phyloP scores from a whole-genome alignment of 2,113 vertebrate genomes.

The Chaetops frenatus region DNA sequence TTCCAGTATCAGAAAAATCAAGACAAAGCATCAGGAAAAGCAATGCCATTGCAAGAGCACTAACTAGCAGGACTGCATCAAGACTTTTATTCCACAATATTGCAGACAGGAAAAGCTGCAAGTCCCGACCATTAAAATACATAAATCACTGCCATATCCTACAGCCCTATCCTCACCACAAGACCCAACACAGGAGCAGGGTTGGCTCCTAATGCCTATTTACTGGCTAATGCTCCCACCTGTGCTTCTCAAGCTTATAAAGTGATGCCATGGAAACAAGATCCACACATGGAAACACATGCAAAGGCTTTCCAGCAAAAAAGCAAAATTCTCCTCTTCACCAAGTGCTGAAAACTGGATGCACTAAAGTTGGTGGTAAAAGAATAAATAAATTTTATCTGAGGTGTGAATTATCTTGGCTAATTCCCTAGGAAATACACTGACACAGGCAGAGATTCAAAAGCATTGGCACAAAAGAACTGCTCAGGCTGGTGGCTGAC shows the following conservation, averaged over 20 bases:
- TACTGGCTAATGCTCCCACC: neutral
- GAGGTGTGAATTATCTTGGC: neutral
- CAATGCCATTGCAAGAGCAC: neutral
- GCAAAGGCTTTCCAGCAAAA: neutral
- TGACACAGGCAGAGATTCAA: neutral
- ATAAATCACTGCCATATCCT: neutral
- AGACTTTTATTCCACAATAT: neutral
- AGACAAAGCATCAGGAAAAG: neutral
- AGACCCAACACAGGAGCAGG: neutral
- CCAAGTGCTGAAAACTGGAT: neutral
- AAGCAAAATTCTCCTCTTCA: neutral
- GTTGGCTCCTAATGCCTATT: neutral
- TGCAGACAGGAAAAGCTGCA: neutral
- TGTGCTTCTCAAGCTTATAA: neutral
- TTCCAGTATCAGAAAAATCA: neutral
- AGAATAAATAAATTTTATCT: neutral
- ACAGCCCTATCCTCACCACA: neutral
- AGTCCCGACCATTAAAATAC: neutral
- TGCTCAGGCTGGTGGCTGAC: neutral
- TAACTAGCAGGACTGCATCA: neutral
- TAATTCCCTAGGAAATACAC: neutral
- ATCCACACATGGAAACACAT: neutral
- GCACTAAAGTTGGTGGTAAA: neutral
- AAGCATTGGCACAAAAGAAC: neutral
- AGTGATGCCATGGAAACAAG: constrained; percentile 57